Evolutionary conservation across 2,888 invertebrate species (phyloP).

Genomic region (Drosophila antonietae): DNA sequence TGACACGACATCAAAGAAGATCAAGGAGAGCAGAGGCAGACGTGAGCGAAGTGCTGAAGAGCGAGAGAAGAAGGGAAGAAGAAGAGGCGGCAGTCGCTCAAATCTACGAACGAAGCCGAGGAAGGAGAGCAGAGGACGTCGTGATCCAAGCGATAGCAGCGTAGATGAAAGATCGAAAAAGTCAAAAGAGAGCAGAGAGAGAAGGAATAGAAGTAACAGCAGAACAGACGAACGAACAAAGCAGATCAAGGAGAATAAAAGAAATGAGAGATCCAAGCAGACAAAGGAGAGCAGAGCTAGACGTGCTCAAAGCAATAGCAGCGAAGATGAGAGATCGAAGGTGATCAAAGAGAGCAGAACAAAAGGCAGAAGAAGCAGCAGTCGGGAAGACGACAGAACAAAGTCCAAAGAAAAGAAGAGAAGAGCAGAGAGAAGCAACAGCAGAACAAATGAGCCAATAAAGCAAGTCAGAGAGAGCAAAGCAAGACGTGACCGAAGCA

Average conservation of each 20-base stretch:
- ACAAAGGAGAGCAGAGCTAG: conserved; percentile 15
- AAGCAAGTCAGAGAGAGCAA: background rate
- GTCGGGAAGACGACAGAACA: background rate
- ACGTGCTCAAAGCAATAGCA: background rate
- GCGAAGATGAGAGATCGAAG: conserved; percentile 9
- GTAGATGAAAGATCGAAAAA: background rate
- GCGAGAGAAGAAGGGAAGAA: background rate
- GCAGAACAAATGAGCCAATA: conserved; percentile 6
- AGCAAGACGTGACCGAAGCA: background rate
- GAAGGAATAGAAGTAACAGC: conserved; percentile 12
- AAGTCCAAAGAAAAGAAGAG: background rate
- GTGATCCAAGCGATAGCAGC: conserved; percentile 7
- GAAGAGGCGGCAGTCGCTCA: background rate
- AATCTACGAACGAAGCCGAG: background rate
- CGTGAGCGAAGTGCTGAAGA: background rate
- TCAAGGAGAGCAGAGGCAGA: background rate
- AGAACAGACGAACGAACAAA: conserved; percentile 19
- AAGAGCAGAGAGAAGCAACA: background rate
- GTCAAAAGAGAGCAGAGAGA: background rate
- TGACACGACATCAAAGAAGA: background rate
- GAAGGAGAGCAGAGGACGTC: background rate
- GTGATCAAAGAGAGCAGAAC: background rate
- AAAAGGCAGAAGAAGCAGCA: background rate
- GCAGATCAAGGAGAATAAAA: background rate
- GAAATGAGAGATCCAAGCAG: background rate